Base-by-base conservation (phyloP, 2,888 invertebrate genomes). In the Metopia argyrocephala region DNA sequence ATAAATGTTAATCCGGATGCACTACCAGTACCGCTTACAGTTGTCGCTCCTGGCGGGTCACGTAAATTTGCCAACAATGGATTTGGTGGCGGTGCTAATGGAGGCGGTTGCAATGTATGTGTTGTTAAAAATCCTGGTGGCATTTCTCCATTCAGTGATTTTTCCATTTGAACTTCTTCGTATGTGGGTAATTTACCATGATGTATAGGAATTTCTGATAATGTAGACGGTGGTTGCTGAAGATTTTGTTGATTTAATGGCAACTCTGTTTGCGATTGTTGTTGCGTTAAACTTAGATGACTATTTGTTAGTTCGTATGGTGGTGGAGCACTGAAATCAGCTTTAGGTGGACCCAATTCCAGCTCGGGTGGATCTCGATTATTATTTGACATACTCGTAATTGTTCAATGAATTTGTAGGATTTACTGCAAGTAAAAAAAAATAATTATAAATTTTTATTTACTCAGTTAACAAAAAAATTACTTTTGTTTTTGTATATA, bases 131-230 rank as follows among this genome's bases (percentile, higher is more conserved):
- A 87, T 82, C 87, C 86, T 70, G 89, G 89, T 78, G 91, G 91
- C 50, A 92, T 89, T 86, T 95, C 94, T 59, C 94, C 95, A 86
- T 96, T 95, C 85, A 95, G 90, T 84, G 94, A 94, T 89, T 97
- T 97, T 88, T 96, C 96, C 85, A 96, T 92, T 89, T 97, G 96
- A 65, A 97, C 97, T 90, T 97, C 97, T 90, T 97, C 97, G 89
- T 97, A 97, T 15, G 96, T 95, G 68, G 90, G 97, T 86, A 97
- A 91, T 90, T 96, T 96, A 27, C 95, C 94, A 83, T 92, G 93
- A 76, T 84, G 84, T 15, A 83, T 64, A n/a, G 92, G 91, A 0
- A 89, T 81, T 65, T 80, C 79, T 45, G 71, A 68, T 68, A 78
- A 62, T 68, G 54, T 21, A 7, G 57, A 38, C 23, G 52, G 50